Evolutionary conservation across 2,888 invertebrate species (phyloP).

Genomic region (Polymixis lichenea): DNA sequence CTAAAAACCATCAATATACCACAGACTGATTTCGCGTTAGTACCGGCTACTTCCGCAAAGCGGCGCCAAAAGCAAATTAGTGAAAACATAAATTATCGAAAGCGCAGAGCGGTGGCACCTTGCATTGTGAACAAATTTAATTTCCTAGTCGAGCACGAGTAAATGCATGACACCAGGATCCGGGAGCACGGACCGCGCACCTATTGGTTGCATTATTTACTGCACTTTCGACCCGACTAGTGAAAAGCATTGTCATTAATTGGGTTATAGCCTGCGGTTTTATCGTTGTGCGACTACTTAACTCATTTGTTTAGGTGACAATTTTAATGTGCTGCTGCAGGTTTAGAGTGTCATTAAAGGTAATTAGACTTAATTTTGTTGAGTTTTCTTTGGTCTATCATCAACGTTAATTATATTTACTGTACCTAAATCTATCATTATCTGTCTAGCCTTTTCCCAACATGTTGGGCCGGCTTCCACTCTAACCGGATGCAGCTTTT

Average conservation of each 20-base stretch:
- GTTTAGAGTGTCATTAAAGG: constrained; percentile 10
- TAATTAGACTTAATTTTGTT: neutral
- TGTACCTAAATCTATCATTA: neutral
- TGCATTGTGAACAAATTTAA: constrained; percentile 85
- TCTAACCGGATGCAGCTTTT: too few relatives aligned
- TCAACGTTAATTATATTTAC: neutral
- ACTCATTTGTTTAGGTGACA: constrained; percentile 55
- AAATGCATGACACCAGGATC: constrained; percentile 75
- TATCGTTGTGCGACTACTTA: constrained; percentile 65
- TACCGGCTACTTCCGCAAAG: constrained; percentile 47
- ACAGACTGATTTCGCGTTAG: constrained; percentile 13
- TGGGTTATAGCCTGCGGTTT: constrained; percentile 77
- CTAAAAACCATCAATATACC: neutral
- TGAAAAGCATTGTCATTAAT: constrained; percentile 82
- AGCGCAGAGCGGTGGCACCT: constrained; percentile 73
- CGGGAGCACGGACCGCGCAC: constrained; percentile 61
- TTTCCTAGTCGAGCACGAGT: constrained; percentile 78
- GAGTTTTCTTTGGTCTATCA: neutral
- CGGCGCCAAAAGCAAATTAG: constrained; percentile 67
- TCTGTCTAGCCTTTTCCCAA: too few relatives aligned
- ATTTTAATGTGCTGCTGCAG: neutral
- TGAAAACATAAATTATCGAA: constrained; percentile 79
- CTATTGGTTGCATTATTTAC: constrained; percentile 81
- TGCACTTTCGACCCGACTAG: constrained; percentile 76
- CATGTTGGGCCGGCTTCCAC: too few relatives aligned